These are phyloP conservation scores for Brachypterus glaber DNA, from an alignment of 2,888 invertebrate genomes.

Conservation along the genomic window DNA sequence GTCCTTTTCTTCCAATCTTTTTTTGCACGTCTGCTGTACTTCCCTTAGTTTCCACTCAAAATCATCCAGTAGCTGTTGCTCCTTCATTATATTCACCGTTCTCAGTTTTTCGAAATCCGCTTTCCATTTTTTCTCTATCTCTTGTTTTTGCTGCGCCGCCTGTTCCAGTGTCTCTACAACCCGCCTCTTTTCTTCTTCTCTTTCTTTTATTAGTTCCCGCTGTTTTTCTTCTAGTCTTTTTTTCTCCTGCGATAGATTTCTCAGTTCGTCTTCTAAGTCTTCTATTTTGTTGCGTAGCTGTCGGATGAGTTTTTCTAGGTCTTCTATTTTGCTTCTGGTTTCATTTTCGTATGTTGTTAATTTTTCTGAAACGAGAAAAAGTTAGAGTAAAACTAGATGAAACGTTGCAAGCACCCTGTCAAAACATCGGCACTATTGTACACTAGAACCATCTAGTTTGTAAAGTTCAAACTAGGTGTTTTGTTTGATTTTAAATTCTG, in stretches of 20 bases:
- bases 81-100: constrained; percentile 58
- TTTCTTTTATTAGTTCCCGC: constrained; percentile 34
- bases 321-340: constrained; percentile 37
- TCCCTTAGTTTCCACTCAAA: constrained; percentile 79
- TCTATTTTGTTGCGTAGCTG: constrained; percentile 44
- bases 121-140: constrained; percentile 52
- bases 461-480: too few species aligned
- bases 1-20: constrained; percentile 52
- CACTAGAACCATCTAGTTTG: too few species aligned
- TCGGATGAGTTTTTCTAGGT: constrained; percentile 42
- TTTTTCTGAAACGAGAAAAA: constrained; percentile 24
- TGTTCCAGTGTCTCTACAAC: constrained; percentile 51
- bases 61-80: constrained; percentile 65
- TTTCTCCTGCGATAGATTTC: constrained; percentile 42
- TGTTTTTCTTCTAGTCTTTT: constrained; percentile 39
- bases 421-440: too few species aligned
- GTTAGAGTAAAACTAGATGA: neutral
- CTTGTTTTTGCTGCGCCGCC: constrained; percentile 50
- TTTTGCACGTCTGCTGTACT: constrained; percentile 60
- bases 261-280: constrained; percentile 43
- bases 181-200: constrained; percentile 44
- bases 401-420: too few species aligned
- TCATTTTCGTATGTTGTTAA: constrained; percentile 32
- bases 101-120: constrained; percentile 59
- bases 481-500: too few species aligned